phyloP scores from a whole-genome alignment of 2,113 vertebrate species.

The Turdus rufiventris region DNA sequence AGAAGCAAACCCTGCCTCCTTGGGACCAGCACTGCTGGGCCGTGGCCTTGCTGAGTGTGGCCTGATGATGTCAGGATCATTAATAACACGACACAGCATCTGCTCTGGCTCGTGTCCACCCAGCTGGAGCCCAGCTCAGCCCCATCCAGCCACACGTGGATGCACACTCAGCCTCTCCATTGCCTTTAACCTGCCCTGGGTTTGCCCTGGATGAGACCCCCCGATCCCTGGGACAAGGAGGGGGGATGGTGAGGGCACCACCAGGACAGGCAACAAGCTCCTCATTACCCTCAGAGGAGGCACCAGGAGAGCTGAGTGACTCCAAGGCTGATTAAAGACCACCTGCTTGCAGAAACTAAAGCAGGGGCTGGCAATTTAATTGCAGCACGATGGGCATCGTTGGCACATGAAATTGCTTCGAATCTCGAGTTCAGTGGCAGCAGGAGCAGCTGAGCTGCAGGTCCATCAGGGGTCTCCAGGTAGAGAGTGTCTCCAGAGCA shows the following conservation, averaged over 20 bases:
- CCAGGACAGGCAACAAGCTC: neutral
- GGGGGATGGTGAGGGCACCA: neutral
- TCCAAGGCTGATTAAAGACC: constrained; percentile 22
- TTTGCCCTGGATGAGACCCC: neutral
- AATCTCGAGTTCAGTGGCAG: neutral
- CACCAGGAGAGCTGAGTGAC: rapidly evolving
- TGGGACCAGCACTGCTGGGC: rapidly evolving
- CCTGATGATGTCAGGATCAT: neutral
- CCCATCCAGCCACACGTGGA: neutral
- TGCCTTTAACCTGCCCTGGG: neutral
- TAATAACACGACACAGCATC: rapidly evolving
- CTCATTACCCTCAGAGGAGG: neutral
- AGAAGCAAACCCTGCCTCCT: neutral
- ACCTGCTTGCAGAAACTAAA: neutral
- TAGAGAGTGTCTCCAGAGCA: neutral
- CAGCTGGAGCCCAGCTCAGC: neutral
- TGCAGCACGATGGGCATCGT: neutral
- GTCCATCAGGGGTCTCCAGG: neutral
- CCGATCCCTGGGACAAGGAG: neutral
- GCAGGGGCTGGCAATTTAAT: constrained; percentile 38
- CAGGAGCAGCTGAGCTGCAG: constrained; percentile 3
- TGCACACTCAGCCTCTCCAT: rapidly evolving
- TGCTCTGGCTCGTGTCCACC: neutral
- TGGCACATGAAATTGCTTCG: constrained; percentile 46
- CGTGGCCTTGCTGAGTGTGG: neutral